phyloP scores from a whole-genome alignment of 2,888 invertebrate genomes.

The Eurois occulta region DNA sequence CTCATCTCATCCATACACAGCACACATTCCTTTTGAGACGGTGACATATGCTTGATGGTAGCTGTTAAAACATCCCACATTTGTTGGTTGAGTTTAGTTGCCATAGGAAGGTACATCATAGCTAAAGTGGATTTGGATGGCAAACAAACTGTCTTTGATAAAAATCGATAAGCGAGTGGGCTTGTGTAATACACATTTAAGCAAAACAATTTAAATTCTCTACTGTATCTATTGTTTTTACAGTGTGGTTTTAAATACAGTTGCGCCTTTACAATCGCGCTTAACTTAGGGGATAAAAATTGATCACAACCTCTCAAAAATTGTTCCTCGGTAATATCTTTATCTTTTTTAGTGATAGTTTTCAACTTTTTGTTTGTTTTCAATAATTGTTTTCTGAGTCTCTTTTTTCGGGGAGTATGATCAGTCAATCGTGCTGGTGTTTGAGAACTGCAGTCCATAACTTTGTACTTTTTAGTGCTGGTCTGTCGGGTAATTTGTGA shows the following conservation, averaged over 20 bases:
- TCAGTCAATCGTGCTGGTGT: conserved; percentile 35
- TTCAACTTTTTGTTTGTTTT: conserved; percentile 16
- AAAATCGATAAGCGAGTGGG: too few relatives aligned
- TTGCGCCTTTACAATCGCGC: conserved; percentile 39
- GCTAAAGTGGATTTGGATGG: too few relatives aligned
- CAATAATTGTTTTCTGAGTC: conserved; percentile 15
- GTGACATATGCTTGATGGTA: too few relatives aligned
- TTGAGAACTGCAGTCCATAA: conserved; percentile 25
- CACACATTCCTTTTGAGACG: too few relatives aligned
- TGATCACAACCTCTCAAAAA: conserved; percentile 36
- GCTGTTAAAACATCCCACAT: too few relatives aligned
- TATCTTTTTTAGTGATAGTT: conserved; percentile 8
- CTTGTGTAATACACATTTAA: too few relatives aligned
- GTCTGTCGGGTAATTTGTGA: conserved; percentile 8
- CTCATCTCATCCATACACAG: too few relatives aligned
- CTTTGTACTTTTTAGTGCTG: neutral
- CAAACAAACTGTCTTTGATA: too few relatives aligned
- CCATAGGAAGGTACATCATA: too few relatives aligned
- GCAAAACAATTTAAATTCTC: too few relatives aligned
- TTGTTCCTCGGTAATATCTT: conserved; percentile 19
- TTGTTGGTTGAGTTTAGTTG: too few relatives aligned
- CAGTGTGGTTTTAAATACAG: conserved; percentile 27
- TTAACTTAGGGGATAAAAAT: conserved; percentile 38
- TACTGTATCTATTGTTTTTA: too few relatives aligned
- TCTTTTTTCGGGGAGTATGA: conserved; percentile 25